Base-by-base conservation (phyloP, 2,797 vertebrate species). In the Poeciliopsis infans region DNA sequence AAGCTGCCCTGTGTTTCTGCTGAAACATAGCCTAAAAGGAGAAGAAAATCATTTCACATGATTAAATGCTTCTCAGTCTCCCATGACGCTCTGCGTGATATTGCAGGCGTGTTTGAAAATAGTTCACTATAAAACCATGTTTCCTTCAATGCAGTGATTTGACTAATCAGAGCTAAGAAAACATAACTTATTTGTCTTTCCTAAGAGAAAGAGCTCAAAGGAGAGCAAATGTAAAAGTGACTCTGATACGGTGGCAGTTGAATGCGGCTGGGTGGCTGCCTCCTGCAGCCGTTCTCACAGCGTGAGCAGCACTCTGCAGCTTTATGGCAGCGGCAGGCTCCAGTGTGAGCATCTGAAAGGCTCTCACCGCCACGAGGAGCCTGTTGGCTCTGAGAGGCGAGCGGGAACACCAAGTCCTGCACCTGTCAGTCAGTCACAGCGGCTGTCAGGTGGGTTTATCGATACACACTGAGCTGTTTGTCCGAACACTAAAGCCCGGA, bases 401-500 rank as follows among this genome's bases (percentile, higher is more conserved):
- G 74, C 61, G 57, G 70, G 41, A 45, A 53, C 82, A n/a, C 16
- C 4, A 36, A 68, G 80, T 39, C 13, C 70, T 72, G 71, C 51
- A 59, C 75, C 81, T 85, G 80, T 86, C 92, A 86, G 8, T 88
- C 90, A 84, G 49, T 91, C 91, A 81, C 83, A 74, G 41, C 71
- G 66, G 59, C 87, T 84, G 88, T 68, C 64, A 41, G 36, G 5
- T 41, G 10, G 33, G 64, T 91, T 90, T 47, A 84, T 92, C 88
- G 49, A 90, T 93, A 80, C 83, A 86, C 78, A 74, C 66, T 79
- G 76, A 85, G 59, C 83, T 77, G 76, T 64, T 76, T 75, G 82
- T 90, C 77, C 84, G 85, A 87, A 91, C 90, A 89, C 82, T 90
- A 85, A 85, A 87, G 83, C 76, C 71, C 1, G 10, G 86, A 80